Evolutionary conservation across 2,113 vertebrate genomes (phyloP).

Genomic region (Struthio camelus): DNA sequence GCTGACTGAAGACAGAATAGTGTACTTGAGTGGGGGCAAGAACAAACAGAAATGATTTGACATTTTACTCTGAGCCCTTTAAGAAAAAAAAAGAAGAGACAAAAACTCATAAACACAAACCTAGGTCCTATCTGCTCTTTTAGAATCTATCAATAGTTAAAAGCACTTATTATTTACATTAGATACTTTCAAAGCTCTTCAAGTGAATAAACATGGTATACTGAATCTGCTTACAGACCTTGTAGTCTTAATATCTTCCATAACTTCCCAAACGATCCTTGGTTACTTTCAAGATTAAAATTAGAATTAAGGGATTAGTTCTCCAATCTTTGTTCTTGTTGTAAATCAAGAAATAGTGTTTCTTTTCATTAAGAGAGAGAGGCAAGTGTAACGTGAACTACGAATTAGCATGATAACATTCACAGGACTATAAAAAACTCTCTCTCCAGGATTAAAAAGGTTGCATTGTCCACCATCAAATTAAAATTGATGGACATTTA

Average conservation of each 20-base stretch:
- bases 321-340: neutral
- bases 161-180: neutral
- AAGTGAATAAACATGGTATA: neutral
- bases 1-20: neutral
- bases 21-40: neutral
- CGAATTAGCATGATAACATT: neutral
- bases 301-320: neutral
- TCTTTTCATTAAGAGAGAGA: neutral
- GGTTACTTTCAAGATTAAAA: neutral
- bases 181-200: neutral
- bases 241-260: neutral
- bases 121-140: neutral
- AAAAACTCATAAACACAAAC: neutral
- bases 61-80: neutral
- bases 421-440: neutral
- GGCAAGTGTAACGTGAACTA: neutral
- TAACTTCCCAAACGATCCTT: neutral
- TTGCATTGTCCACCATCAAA: neutral
- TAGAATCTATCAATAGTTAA: neutral
- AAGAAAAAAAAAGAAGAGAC: neutral
- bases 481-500: neutral
- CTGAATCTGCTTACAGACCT: too few relatives aligned
- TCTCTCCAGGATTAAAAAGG: neutral
- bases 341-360: neutral
- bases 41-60: neutral